Evolutionary conservation across 2,888 invertebrate species (phyloP).

Genomic region (Tipula confusa): DNA sequence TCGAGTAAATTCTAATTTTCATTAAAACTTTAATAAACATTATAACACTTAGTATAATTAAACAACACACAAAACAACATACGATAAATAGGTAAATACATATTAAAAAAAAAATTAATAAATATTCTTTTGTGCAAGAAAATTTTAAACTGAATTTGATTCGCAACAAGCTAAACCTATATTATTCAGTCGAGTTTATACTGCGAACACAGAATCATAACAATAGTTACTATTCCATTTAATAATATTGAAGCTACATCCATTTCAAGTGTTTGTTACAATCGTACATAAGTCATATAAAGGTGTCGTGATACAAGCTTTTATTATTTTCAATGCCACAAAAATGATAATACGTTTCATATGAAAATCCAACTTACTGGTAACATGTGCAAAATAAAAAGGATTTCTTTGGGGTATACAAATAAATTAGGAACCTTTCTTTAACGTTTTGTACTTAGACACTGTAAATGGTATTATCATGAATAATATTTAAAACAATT

Average conservation of each 20-base stretch:
- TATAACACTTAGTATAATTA: conserved; percentile 12
- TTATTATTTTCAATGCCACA: not conserved
- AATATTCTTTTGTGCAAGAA: not conserved
- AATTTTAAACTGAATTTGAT: not conserved
- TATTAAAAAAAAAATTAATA: not conserved
- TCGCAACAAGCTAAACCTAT: not conserved
- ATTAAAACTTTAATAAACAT: not conserved
- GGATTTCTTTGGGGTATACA: no score
- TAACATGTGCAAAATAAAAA: not conserved
- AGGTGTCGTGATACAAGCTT: not conserved
- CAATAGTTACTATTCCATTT: not conserved
- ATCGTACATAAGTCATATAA: not conserved
- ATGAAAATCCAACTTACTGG: not conserved
- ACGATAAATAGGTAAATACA: not conserved
- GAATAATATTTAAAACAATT: no score
- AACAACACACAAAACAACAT: conserved; percentile 3
- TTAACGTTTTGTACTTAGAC: no score
- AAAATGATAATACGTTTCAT: not conserved
- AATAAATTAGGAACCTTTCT: no score
- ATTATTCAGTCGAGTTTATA: not conserved
- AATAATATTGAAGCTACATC: not conserved
- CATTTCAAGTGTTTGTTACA: not conserved
- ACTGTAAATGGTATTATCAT: no score
- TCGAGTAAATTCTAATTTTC: conserved; percentile 4
- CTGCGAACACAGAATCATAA: not conserved